Evolutionary conservation across 2,797 vertebrate genomes (phyloP).

Genomic region (Gallirallus australis): DNA sequence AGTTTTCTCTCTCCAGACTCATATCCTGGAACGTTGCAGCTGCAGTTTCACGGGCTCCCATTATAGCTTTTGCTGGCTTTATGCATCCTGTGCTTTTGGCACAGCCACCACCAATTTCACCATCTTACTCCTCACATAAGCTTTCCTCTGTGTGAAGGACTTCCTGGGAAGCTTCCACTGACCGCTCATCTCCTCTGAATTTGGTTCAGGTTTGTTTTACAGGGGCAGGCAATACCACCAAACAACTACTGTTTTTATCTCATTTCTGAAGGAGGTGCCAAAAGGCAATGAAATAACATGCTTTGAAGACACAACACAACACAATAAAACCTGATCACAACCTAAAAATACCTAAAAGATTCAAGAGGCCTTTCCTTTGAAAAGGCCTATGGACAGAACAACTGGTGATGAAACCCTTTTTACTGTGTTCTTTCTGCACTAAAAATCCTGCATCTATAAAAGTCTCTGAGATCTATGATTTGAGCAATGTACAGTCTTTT

Average conservation of each 20-base stretch:
- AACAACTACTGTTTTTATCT: background rate
- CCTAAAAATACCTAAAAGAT: background rate
- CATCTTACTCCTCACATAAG: background rate
- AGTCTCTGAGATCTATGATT: background rate
- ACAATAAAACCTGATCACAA: background rate
- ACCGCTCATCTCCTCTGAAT: background rate
- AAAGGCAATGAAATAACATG: background rate
- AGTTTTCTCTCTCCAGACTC: background rate
- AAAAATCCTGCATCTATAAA: background rate
- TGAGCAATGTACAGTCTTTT: background rate
- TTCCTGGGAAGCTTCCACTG: background rate
- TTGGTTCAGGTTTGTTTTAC: background rate
- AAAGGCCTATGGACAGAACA: background rate
- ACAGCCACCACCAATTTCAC: background rate
- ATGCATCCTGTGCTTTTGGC: background rate
- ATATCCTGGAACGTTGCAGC: background rate
- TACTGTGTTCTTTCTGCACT: background rate
- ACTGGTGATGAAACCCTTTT: background rate
- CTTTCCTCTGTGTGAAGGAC: background rate
- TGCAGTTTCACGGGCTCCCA: fast-evolving
- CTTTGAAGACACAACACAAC: background rate
- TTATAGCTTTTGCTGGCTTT: background rate
- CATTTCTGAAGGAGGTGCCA: background rate
- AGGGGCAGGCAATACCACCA: background rate
- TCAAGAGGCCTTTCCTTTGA: background rate